Conservation (phyloP, 2,888 invertebrate genomes). For the Diachrysia chrysitis region DNA sequence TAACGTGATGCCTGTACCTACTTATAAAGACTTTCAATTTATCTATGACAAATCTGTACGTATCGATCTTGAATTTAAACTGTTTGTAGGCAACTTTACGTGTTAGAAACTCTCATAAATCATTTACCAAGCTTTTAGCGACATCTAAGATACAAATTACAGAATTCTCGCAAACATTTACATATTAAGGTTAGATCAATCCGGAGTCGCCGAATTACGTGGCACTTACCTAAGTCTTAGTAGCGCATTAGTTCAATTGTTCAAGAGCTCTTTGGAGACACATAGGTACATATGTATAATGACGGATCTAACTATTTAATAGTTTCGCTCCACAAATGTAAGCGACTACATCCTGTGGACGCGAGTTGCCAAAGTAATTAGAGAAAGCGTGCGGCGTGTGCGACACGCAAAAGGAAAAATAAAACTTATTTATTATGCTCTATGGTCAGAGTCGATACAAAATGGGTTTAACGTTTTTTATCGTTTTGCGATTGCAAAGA, state of each 20-base stretch:
- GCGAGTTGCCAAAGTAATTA: conserved; percentile 69
- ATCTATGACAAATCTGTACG: neutral
- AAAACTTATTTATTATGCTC: conserved; percentile 56
- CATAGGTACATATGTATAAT: conserved; percentile 24
- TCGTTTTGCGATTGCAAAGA: conserved; percentile 19
- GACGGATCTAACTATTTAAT: conserved; percentile 47
- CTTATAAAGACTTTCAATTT: neutral
- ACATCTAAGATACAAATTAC: conserved; percentile 6
- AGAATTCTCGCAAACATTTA: conserved; percentile 16
- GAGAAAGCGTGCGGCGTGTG: conserved; percentile 72
- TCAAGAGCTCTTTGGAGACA: conserved; percentile 11
- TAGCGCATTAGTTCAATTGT: conserved; percentile 37
- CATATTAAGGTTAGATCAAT: conserved; percentile 9
- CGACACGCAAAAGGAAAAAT: conserved; percentile 56
- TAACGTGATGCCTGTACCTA: neutral
- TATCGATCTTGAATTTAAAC: neutral
- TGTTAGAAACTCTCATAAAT: conserved; percentile 5
- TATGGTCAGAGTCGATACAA: conserved; percentile 23
- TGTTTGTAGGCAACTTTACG: neutral
- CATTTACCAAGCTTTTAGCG: neutral
- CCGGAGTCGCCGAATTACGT: conserved; percentile 11
- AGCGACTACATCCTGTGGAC: conserved; percentile 63
- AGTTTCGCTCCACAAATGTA: conserved; percentile 62
- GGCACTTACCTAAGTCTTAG: conserved; percentile 5
- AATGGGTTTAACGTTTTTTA: conserved; percentile 21